phyloP scores from a whole-genome alignment of 2,888 invertebrate genomes.

The Machimus atricapillus region DNA sequence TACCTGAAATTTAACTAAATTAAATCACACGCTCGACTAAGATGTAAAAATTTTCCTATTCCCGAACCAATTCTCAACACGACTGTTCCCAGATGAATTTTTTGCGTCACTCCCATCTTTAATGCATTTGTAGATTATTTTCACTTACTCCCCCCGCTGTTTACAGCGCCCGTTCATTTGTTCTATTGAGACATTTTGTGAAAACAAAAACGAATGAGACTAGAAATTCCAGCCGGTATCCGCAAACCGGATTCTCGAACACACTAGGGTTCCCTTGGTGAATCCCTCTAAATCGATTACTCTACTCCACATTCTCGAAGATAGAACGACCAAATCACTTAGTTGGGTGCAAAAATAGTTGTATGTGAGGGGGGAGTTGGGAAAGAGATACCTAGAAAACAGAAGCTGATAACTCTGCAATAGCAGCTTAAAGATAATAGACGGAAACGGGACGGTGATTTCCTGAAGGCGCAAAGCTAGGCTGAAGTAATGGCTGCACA shows the following conservation, averaged over 20 bases:
- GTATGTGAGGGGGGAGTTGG: neutral
- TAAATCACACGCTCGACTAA: neutral
- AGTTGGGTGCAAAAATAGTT: slow-evolving; percentile 6
- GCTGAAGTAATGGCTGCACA: slow-evolving; percentile 31
- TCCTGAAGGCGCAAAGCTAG: slow-evolving; percentile 31
- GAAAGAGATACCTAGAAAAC: slow-evolving; percentile 6
- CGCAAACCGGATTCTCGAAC: neutral
- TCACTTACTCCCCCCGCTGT: slow-evolving; percentile 34
- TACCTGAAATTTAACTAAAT: neutral
- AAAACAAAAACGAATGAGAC: slow-evolving; percentile 13
- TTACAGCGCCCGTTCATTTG: slow-evolving; percentile 6
- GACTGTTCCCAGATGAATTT: neutral
- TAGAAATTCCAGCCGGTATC: neutral
- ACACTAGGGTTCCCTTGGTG: neutral
- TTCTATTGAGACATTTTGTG: slow-evolving; percentile 20
- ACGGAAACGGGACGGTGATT: neutral
- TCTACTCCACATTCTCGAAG: neutral
- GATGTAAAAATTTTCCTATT: neutral
- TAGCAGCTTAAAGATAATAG: neutral
- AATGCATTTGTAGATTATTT: slow-evolving; percentile 44
- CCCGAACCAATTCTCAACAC: neutral
- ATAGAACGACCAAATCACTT: slow-evolving; percentile 1
- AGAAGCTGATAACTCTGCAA: slow-evolving; percentile 18
- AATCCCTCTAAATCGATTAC: neutral
- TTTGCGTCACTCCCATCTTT: neutral